Evolutionary conservation across 2,888 invertebrate species (phyloP).

Genomic region (Eristalis intricaria): DNA sequence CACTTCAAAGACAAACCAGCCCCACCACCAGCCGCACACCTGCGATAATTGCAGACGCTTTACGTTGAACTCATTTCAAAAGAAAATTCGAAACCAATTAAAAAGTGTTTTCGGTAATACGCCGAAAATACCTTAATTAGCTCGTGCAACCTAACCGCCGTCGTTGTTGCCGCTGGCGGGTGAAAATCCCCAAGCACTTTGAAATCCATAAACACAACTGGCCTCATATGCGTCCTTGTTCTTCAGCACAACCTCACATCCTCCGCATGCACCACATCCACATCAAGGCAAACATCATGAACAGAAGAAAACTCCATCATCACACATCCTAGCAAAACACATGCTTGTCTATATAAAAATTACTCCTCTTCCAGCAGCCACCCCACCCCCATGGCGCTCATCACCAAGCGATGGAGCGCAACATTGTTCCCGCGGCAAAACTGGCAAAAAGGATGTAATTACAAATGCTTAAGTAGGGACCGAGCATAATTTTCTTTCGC

Average conservation of each 20-base stretch:
- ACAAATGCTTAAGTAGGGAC: conserved; percentile 66
- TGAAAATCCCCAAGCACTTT: conserved; percentile 44
- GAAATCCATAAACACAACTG: conserved; percentile 55
- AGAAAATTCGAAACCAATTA: conserved; percentile 56
- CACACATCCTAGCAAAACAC: conserved; percentile 60
- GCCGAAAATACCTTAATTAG: conserved; percentile 67
- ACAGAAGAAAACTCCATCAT: conserved; percentile 37
- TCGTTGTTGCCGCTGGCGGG: conserved; percentile 3
- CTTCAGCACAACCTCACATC: neutral
- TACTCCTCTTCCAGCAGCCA: conserved; percentile 22
- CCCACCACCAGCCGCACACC: conserved; percentile 20
- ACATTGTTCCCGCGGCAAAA: conserved; percentile 67
- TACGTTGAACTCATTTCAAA: neutral
- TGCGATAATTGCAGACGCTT: conserved; percentile 47
- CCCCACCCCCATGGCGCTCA: neutral
- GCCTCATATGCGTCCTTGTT: conserved; percentile 12
- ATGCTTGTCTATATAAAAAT: conserved; percentile 63
- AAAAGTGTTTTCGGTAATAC: conserved; percentile 55
- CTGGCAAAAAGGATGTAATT: conserved; percentile 68
- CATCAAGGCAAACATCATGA: neutral
- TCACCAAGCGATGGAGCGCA: conserved; percentile 23
- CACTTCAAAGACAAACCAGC: neutral
- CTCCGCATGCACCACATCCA: conserved; percentile 1
- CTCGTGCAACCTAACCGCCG: conserved; percentile 4
- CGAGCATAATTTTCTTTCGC: conserved; percentile 56